phyloP scores from a whole-genome alignment of 2,113 vertebrate species.

The Sinocyclocheilus grahami region DNA sequence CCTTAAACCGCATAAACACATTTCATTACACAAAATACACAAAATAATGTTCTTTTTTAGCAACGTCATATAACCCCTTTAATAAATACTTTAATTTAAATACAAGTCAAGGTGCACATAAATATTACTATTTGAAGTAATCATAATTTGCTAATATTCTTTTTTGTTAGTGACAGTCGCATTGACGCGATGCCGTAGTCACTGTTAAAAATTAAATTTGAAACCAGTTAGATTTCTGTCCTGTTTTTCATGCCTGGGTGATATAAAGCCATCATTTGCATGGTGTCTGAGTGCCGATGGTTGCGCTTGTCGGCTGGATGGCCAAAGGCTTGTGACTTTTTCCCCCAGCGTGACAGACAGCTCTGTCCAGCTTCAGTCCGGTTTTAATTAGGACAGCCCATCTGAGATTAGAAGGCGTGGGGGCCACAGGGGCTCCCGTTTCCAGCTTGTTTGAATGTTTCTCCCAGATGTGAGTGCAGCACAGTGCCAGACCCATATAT shows the following conservation, averaged over 20 bases:
- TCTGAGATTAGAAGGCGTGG: conserved; percentile 64
- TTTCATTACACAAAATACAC: no score
- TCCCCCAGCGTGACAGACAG: conserved; percentile 55
- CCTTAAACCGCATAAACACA: no score
- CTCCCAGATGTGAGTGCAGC: conserved; percentile 62
- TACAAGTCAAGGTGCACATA: not conserved
- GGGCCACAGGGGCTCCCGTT: conserved; percentile 62
- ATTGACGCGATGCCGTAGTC: not conserved
- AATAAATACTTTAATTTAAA: not conserved
- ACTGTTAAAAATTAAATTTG: not conserved
- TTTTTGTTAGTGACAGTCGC: no score
- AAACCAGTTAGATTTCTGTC: not conserved
- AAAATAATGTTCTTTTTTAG: no score
- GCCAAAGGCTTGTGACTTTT: conserved; percentile 55
- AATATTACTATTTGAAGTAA: not conserved
- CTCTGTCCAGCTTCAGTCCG: conserved; percentile 62
- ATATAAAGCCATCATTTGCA: conserved; percentile 27
- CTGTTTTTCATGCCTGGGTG: not conserved
- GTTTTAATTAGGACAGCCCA: conserved; percentile 69
- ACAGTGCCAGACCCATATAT: conserved; percentile 60
- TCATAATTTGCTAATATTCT: not conserved
- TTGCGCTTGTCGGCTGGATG: not conserved
- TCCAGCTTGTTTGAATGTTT: conserved; percentile 51
- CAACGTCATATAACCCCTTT: no score
- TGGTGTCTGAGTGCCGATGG: not conserved